Percentiles rank a stretch among this genome's conserved stretches.
phyloP scores from a whole-genome alignment of 2,888 invertebrate genomes.

The Amphimallon solstitiale region DNA sequence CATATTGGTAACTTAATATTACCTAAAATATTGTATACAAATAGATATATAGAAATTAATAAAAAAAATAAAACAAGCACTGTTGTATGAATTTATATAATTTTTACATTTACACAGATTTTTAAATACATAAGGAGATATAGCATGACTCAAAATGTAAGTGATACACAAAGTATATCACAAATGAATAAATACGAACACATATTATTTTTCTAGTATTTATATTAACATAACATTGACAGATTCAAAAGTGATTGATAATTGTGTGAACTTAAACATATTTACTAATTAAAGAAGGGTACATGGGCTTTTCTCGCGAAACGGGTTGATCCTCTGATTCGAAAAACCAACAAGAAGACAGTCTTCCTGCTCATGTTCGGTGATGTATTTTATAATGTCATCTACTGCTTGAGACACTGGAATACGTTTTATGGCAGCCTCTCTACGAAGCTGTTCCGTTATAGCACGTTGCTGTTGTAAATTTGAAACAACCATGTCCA shows the following conservation, averaged over 20 bases:
- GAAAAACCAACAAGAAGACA: slow-evolving; percentile 93
- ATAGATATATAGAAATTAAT: slow-evolving; percentile 19
- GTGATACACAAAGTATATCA: slow-evolving; percentile 4
- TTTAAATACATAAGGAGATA: slow-evolving; percentile 17
- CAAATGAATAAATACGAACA: slow-evolving; percentile 12
- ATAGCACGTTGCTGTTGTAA: slow-evolving; percentile 94
- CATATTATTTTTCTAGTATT: slow-evolving; percentile 6
- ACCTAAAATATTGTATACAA: slow-evolving; percentile 38
- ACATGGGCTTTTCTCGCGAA: slow-evolving; percentile 93
- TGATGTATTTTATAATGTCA: slow-evolving; percentile 90
- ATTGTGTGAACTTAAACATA: slow-evolving; percentile 1
- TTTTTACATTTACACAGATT: slow-evolving; percentile 23
- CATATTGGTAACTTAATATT: slow-evolving; percentile 21
- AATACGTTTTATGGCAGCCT: slow-evolving; percentile 87
- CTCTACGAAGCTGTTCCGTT: slow-evolving; percentile 92
- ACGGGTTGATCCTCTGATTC: slow-evolving; percentile 94
- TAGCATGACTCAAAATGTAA: neutral
- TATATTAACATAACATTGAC: slow-evolving; percentile 2
- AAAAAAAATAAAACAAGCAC: slow-evolving; percentile 17
- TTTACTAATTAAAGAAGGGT: slow-evolving; percentile 74
- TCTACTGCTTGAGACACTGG: slow-evolving; percentile 91
- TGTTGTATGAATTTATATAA: slow-evolving; percentile 24
- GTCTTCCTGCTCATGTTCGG: slow-evolving; percentile 92
- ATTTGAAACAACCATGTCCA: slow-evolving; percentile 94
- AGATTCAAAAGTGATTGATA: slow-evolving; percentile 2